Evolutionary conservation across 2,888 invertebrate species (phyloP), one percentile per base, ranked within the genome.

Genomic region (Ormia ochracea): DNA sequence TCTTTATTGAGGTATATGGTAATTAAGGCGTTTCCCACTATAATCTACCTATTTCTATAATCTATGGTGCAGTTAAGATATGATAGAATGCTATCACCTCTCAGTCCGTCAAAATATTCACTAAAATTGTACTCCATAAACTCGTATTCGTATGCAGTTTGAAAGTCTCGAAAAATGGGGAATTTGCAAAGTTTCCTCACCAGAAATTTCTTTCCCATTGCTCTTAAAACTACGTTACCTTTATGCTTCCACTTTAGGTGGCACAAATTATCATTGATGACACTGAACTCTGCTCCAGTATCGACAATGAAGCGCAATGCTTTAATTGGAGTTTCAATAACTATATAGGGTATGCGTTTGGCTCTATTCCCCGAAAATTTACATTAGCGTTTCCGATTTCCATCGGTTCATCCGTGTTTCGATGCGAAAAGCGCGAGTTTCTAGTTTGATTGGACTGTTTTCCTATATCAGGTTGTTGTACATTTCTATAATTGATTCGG

Each of bases 271-370:
- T 72, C 31, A 58, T 59, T 82, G 19, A 73, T 81, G 12, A 78
- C 56, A 61, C 73, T 78, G 50, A 81, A 78, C 31, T 82, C 78
- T 12, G 81, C 78, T 73, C 73, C 81, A 54, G 78, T 82, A 59
- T 81, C 76, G 26, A 82, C 74, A 23, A 82, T 81, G 48, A 78
- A 78, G 12, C 65, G 33, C 19, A 78, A 68, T 12, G 65, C 56
- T 43, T 36, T 78, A 28, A 41, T 31, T 3, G 56, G 50, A 12
- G 7, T 54, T 43, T n/a, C 43, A 14, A 68, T 43, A n/a, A 19
- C 26, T 63, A 63, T 63, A 33, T 33, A 63, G 61, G n/a, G n/a
- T n/a, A n/a, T n/a, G n/a, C n/a, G n/a, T n/a, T n/a, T n/a, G n/a
- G n/a, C n/a, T n/a, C n/a, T n/a, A n/a, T n/a, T n/a, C n/a, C n/a